Percentiles rank a stretch among this genome's conserved stretches.
These are phyloP conservation scores for Porites rus DNA, from an alignment of 92 coral and sea anemone species.

Conservation along the genomic window DNA sequence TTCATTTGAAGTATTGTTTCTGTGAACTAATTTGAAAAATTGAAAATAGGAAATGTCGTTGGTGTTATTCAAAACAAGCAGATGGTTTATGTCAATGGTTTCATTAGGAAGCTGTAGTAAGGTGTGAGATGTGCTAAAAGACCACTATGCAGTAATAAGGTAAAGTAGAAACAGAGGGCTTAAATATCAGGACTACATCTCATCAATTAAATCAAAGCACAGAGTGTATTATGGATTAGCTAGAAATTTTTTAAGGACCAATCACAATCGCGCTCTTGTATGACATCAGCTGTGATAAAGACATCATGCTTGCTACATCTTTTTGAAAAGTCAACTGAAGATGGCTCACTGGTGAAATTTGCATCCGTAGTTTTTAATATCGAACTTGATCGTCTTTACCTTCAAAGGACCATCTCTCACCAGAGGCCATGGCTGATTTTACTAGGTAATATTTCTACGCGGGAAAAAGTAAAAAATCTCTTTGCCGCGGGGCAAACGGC, in stretches of 20 bases:
- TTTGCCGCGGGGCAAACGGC: not conserved
- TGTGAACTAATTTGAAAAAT: not conserved
- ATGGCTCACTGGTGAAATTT: not conserved
- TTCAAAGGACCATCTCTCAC: not conserved
- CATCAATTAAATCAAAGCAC: constrained; percentile 22
- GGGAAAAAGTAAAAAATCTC: not conserved
- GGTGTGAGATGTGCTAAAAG: constrained; percentile 22
- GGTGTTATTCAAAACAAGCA: not conserved
- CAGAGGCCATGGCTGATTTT: not conserved
- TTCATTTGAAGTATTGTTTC: constrained; percentile 13
- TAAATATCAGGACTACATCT: not conserved
- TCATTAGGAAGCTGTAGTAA: constrained; percentile 24
- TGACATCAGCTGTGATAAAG: constrained; percentile 8
- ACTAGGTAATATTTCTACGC: constrained; percentile 8
- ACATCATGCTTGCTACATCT: not conserved
- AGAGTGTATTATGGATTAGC: not conserved
- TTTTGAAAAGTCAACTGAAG: not conserved
- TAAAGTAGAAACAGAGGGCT: not conserved
- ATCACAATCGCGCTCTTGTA: not conserved
- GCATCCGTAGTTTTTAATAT: not conserved
- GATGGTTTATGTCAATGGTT: constrained; percentile 13
- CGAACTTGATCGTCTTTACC: not conserved
- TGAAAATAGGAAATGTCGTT: not conserved
- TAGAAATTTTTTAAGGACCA: constrained; percentile 6
- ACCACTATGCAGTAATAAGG: not conserved